These are phyloP conservation scores for Caradrina clavipalpis DNA, from an alignment of 2,888 invertebrate species.

Conservation along the genomic window DNA sequence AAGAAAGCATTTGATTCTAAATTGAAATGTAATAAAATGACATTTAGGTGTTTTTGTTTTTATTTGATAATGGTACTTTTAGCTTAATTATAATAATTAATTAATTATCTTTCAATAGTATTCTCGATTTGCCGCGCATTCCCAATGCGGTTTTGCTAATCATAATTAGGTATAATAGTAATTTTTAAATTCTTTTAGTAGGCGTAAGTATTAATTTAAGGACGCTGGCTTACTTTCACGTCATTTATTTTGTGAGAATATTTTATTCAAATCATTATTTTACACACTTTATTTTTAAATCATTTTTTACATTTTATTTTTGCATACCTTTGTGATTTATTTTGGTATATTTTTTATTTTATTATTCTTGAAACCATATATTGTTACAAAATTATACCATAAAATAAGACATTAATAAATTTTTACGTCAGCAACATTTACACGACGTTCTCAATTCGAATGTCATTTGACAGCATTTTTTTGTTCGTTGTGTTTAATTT, in stretches of 20 bases:
- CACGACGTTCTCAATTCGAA: not conserved
- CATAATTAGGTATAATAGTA: slow-evolving; percentile 61
- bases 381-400: not conserved
- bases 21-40: slow-evolving; percentile 89
- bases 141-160: slow-evolving; percentile 64
- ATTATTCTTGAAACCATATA: not conserved
- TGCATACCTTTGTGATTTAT: not conserved
- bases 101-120: slow-evolving; percentile 63
- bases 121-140: slow-evolving; percentile 56
- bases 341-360: slow-evolving; percentile 9
- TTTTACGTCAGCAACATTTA: slow-evolving; percentile 4
- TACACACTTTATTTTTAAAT: not conserved
- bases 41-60: slow-evolving; percentile 84
- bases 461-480: slow-evolving; percentile 2
- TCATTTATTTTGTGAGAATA: slow-evolving; percentile 22
- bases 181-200: slow-evolving; percentile 70
- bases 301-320: not conserved
- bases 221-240: slow-evolving; percentile 74
- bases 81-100: slow-evolving; percentile 62
- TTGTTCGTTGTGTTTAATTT: not conserved
- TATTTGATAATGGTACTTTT: slow-evolving; percentile 65
- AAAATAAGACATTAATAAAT: not conserved
- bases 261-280: slow-evolving; percentile 6
- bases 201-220: slow-evolving; percentile 70
- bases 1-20: slow-evolving; percentile 90